These are phyloP conservation scores for Ispidina lecontei DNA, from an alignment of 2,797 vertebrate species.

Conservation along the genomic window DNA sequence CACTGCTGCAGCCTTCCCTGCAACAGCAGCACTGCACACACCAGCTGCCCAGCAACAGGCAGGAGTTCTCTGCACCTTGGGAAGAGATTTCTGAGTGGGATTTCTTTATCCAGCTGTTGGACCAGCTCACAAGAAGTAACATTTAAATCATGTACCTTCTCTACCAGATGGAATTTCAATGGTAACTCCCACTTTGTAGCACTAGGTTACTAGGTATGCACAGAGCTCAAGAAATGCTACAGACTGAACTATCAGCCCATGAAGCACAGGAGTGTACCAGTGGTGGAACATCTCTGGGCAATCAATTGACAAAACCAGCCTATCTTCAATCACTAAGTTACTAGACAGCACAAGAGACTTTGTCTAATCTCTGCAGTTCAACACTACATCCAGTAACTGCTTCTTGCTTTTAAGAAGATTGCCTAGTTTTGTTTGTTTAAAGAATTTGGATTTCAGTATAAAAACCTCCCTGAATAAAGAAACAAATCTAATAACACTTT, in stretches of 20 bases:
- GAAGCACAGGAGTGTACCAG: background rate
- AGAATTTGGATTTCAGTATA: background rate
- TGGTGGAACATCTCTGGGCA: background rate
- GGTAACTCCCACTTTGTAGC: background rate
- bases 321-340: background rate
- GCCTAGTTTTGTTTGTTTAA: background rate
- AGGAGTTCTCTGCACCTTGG: background rate
- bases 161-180: background rate
- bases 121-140: background rate
- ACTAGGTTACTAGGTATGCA: background rate
- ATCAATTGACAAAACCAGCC: accelerated
- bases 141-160: background rate
- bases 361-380: background rate
- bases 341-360: background rate
- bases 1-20: background rate
- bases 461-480: background rate
- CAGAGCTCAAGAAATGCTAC: background rate
- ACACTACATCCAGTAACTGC: background rate
- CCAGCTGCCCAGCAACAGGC: background rate
- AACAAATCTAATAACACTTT: background rate
- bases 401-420: background rate
- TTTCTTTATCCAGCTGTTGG: background rate
- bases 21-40: background rate
- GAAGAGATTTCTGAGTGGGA: background rate
- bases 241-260: background rate